Conservation (phyloP, 2,113 vertebrate species). For the Odobenus rosmarus region DNA sequence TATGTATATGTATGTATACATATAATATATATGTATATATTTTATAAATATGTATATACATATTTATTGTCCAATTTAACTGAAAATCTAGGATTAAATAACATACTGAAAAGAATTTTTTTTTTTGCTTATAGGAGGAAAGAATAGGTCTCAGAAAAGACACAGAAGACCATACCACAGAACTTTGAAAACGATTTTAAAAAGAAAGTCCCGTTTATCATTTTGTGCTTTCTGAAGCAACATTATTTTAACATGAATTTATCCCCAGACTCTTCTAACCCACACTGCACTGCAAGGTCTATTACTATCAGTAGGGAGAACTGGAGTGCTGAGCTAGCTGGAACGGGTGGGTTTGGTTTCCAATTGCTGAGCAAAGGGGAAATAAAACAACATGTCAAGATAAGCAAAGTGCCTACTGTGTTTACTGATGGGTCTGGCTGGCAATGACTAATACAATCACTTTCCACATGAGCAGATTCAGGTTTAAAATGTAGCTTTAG, state of each 20-base stretch:
- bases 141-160: neutral
- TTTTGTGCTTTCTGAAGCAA: neutral
- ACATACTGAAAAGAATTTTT: neutral
- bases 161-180: neutral
- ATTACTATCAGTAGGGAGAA: neutral
- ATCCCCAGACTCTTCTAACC: neutral
- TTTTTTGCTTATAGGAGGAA: neutral
- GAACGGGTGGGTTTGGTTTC: neutral
- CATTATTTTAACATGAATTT: neutral
- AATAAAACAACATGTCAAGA: neutral
- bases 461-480: neutral
- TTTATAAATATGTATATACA: neutral
- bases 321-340: neutral
- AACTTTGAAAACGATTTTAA: neutral
- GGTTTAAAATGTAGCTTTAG: neutral
- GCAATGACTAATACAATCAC: neutral
- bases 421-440: neutral
- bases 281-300: too few species aligned
- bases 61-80: neutral
- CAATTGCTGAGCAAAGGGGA: neutral
- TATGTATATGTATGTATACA: too few species aligned
- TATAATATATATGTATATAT: too few species aligned
- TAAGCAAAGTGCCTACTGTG: neutral
- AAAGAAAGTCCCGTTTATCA: neutral
- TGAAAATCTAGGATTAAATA: conserved; percentile 8